phyloP scores from a whole-genome alignment of 1,140 invertebrate species.

The Aphidius ervi region DNA sequence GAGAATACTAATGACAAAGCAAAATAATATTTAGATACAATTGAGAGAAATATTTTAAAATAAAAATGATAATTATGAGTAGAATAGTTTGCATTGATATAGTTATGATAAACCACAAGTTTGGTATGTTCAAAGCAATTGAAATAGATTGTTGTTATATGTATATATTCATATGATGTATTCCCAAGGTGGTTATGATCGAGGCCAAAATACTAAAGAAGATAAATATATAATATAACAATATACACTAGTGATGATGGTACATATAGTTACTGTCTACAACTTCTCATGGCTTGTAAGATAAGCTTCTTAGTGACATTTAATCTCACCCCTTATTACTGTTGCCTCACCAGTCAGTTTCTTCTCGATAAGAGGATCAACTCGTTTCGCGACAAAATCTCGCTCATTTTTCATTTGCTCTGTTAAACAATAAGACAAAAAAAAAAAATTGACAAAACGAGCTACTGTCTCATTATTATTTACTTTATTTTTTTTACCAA shows the following conservation, averaged over 20 bases:
- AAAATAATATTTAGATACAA: neutral
- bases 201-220: too few relatives aligned
- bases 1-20: neutral
- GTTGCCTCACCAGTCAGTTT: conserved; percentile 20
- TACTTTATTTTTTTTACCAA: too few relatives aligned
- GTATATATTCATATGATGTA: neutral
- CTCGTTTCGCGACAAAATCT: conserved; percentile 20
- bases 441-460: neutral
- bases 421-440: neutral
- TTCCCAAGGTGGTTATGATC: too few relatives aligned
- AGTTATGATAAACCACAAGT: too few relatives aligned
- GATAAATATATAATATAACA: too few relatives aligned
- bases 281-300: conserved; percentile 21
- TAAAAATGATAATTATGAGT: too few relatives aligned
- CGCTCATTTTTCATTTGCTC: neutral
- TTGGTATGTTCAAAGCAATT: too few relatives aligned
- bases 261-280: too few relatives aligned
- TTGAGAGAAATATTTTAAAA: neutral
- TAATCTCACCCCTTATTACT: conserved; percentile 38
- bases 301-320: conserved; percentile 37
- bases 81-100: too few relatives aligned
- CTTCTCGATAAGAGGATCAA: conserved; percentile 41
- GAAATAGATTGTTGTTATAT: neutral
- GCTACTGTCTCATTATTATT: too few relatives aligned
- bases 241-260: too few relatives aligned